Percentiles rank a stretch among this genome's conserved stretches.
These are phyloP conservation scores for Sebastes miniatus DNA, from an alignment of 2,797 vertebrate species.

Conservation along the genomic window DNA sequence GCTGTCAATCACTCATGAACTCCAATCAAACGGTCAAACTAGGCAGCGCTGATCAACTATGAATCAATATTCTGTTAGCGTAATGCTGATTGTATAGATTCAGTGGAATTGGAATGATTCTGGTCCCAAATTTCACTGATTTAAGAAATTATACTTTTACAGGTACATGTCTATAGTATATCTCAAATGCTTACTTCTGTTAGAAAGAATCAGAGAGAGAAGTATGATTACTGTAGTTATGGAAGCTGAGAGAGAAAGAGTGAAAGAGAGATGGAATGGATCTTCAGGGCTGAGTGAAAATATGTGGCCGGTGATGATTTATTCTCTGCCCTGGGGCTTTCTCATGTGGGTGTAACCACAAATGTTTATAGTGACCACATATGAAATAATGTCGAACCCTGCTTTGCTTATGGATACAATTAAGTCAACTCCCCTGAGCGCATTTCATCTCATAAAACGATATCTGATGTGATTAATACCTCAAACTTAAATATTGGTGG, in stretches of 20 bases:
- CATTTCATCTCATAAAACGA: slow-evolving; percentile 36
- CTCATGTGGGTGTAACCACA: slow-evolving; percentile 57
- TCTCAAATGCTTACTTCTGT: not conserved
- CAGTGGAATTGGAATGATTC: not conserved
- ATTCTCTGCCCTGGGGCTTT: slow-evolving; percentile 20
- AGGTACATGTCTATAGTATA: not conserved
- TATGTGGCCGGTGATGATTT: slow-evolving; percentile 22
- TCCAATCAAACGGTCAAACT: no score
- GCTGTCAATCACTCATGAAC: no score
- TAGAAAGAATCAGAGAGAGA: not conserved
- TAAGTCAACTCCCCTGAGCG: slow-evolving; percentile 34
- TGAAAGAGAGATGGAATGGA: not conserved
- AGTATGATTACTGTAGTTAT: not conserved
- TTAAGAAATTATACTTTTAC: not conserved
- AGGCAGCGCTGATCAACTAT: no score
- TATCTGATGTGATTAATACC: slow-evolving; percentile 31
- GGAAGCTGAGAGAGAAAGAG: not conserved
- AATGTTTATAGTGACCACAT: slow-evolving; percentile 65
- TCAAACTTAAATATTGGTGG: slow-evolving; percentile 8
- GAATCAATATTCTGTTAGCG: no score
- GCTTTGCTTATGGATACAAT: slow-evolving; percentile 43
- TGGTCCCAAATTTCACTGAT: not conserved
- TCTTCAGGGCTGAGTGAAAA: slow-evolving; percentile 8
- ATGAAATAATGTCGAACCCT: slow-evolving; percentile 35
- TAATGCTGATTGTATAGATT: not conserved